These are phyloP conservation scores for Echinarachnius parma DNA, from an alignment of 53 echinoderm and acorn worm genomes.

Conservation along the genomic window DNA sequence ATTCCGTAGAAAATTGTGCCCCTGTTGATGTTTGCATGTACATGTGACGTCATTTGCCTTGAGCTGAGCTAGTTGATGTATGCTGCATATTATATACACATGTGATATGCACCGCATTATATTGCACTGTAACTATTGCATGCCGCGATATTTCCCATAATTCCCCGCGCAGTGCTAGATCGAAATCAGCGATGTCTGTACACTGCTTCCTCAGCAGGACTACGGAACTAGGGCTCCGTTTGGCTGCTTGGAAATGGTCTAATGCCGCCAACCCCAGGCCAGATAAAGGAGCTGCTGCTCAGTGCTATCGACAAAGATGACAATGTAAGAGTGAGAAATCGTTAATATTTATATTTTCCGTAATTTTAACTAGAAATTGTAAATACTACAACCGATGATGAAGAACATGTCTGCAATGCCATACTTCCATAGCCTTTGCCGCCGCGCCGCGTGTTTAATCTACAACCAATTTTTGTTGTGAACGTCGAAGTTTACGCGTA, in stretches of 20 bases:
- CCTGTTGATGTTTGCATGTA: conserved; percentile 14
- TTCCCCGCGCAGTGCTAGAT: conserved; percentile 14
- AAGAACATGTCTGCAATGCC: conserved; percentile 7
- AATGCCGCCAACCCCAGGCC: conserved; percentile 99
- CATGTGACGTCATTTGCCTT: conserved; percentile 31
- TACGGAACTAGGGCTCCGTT: conserved; percentile 76
- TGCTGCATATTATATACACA: no score
- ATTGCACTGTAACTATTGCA: no score
- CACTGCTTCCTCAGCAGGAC: conserved; percentile 39
- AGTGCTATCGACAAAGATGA: conserved; percentile 97
- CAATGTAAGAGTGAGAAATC: conserved; percentile 99
- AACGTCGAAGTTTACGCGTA: conserved; percentile 46
- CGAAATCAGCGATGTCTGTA: conserved; percentile 43
- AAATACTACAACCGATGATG: neutral
- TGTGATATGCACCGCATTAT: no score
- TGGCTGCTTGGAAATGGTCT: conserved; percentile 95
- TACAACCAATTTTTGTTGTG: conserved; percentile 15
- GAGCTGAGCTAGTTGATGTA: no score
- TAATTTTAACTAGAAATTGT: conserved; percentile 3
- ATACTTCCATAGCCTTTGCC: conserved; percentile 31
- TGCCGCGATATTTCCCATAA: conserved; percentile 34
- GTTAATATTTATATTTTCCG: no score
- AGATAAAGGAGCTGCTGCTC: conserved; percentile 99
- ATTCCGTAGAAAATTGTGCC: neutral
- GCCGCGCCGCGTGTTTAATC: conserved; percentile 29